These are phyloP conservation scores for Patella vulgata DNA, from an alignment of 1,140 invertebrate genomes.

Conservation along the genomic window DNA sequence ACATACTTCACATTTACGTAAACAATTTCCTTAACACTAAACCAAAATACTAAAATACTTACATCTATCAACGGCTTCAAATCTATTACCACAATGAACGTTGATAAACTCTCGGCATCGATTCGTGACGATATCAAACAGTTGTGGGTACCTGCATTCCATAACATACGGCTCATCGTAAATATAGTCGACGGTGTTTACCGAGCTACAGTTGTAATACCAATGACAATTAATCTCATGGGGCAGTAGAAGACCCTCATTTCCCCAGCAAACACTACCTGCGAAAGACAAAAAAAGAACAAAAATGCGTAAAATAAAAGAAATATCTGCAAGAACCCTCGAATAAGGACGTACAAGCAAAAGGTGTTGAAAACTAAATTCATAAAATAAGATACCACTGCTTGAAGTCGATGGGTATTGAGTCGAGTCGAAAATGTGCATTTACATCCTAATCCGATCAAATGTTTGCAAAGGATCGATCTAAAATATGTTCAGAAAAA, in stretches of 20 bases:
- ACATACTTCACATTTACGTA: no score
- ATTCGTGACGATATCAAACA: conserved; percentile 37
- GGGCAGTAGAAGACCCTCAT: conserved; percentile 20
- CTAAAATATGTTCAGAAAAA: no score
- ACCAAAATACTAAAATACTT: no score
- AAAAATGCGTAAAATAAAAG: neutral
- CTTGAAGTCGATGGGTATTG: no score
- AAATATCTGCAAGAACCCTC: no score
- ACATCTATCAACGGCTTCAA: conserved; percentile 54
- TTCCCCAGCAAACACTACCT: conserved; percentile 24
- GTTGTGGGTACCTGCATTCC: conserved; percentile 53
- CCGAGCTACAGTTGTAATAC: conserved; percentile 44
- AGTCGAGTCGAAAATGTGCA: no score
- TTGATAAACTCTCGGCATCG: conserved; percentile 47
- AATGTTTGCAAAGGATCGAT: no score
- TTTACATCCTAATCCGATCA: no score
- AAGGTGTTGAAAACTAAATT: no score
- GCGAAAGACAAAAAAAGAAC: neutral
- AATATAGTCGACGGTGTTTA: neutral
- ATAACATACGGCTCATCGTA: conserved; percentile 23
- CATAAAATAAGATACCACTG: no score
- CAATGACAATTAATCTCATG: conserved; percentile 42
- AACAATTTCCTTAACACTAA: no score
- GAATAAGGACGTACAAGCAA: no score
- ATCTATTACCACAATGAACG: conserved; percentile 42